These are phyloP conservation scores for Thermophis baileyi DNA, from an alignment of 2,113 vertebrate genomes.

Conservation along the genomic window DNA sequence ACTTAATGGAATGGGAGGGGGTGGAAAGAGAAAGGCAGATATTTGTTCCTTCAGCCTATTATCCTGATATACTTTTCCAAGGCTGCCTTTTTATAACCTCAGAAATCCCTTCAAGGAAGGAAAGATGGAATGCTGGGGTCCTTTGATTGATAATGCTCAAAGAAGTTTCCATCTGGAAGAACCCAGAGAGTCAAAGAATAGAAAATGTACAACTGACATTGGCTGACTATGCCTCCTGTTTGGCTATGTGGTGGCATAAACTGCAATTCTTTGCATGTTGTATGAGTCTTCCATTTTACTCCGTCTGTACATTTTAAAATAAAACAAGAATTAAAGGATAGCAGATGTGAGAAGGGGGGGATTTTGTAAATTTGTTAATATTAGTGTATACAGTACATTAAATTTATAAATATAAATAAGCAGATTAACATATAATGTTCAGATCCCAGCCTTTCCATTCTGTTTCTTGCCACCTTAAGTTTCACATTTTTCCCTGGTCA, in stretches of 20 bases:
- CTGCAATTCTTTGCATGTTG: neutral
- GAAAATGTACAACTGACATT: neutral
- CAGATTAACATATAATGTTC: neutral
- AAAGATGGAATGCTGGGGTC: neutral
- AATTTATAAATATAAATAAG: neutral
- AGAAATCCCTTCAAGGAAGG: neutral
- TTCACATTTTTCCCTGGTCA: neutral
- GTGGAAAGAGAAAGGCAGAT: neutral
- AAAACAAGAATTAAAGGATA: neutral
- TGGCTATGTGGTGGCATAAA: neutral
- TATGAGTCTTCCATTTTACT: neutral
- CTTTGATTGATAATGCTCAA: neutral
- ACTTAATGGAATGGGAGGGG: neutral
- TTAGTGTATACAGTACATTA: neutral
- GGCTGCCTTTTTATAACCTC: neutral
- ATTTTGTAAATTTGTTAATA: neutral
- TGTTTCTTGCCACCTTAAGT: neutral
- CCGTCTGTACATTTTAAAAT: neutral
- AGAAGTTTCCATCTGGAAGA: neutral
- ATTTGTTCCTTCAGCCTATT: neutral
- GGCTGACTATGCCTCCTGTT: neutral
- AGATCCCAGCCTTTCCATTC: neutral
- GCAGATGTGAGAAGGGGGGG: neutral
- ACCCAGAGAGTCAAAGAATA: neutral
- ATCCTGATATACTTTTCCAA: neutral